phyloP scores from a whole-genome alignment of 2,888 invertebrate species.

The Agonopterix arenella region DNA sequence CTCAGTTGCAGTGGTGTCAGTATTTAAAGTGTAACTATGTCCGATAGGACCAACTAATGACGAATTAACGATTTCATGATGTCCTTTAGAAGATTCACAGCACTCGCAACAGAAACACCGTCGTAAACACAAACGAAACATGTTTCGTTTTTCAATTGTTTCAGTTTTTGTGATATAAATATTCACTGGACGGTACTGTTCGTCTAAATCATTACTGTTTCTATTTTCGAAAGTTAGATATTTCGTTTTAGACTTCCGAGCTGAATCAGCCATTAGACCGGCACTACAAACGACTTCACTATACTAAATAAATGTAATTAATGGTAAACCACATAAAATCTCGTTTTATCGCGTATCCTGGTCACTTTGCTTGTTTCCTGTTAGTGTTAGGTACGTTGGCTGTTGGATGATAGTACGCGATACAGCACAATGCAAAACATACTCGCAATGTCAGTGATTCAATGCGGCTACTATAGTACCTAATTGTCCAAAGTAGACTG shows the following conservation, averaged over 20 bases:
- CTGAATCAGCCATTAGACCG: conserved; percentile 37
- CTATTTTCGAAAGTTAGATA: conserved; percentile 47
- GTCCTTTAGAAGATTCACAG: conserved; percentile 27
- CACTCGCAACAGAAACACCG: conserved; percentile 37
- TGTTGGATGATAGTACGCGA: conserved; percentile 29
- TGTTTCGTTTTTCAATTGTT: conserved; percentile 25
- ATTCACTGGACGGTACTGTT: conserved; percentile 42
- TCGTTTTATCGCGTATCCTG: conserved; percentile 64
- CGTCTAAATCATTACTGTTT: conserved; percentile 20
- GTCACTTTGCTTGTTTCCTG: conserved; percentile 59
- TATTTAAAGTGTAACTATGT: conserved; percentile 49
- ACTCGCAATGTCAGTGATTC: conserved; percentile 28
- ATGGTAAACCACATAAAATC: conserved; percentile 46
- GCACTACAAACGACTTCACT: conserved; percentile 33
- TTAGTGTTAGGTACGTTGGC: conserved; percentile 27
- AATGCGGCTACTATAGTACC: conserved; percentile 20
- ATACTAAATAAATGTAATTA: conserved; percentile 33
- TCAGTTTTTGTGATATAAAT: conserved; percentile 35
- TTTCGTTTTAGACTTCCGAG: conserved; percentile 32
- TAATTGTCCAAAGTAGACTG: conserved; percentile 9
- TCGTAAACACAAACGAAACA: conserved; percentile 32
- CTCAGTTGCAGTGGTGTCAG: conserved; percentile 17
- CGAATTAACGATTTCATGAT: conserved; percentile 34
- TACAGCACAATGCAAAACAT: conserved; percentile 30
- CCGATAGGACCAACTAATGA: conserved; percentile 43